Base-by-base conservation (phyloP, 2,113 vertebrate species). In the Triplophysa siluroides region DNA sequence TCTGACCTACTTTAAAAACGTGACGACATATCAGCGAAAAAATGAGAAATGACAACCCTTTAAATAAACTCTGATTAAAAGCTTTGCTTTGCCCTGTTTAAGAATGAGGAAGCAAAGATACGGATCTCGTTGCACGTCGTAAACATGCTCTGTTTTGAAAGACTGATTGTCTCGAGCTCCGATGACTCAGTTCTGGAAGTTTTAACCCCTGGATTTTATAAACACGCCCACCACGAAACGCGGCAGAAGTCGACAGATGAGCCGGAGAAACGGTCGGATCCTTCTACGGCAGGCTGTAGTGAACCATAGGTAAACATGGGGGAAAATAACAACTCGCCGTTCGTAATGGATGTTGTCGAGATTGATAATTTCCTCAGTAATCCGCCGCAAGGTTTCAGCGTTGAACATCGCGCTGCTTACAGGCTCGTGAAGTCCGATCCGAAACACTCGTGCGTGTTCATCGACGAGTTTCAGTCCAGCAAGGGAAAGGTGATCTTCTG, bases 361-460 rank as follows among this genome's bases (percentile, higher is more conserved):
- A 0, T 92, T 0, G 87, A 80, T 1, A 73, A 87, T 21, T 92
- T 93, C 19, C 71, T 90, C 7, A 70, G 26, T 1, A 78, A 78
- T 0, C 92, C 91, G 8, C 91, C 91, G 3, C 12, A 8, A 0
- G 90, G 87, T 4, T 91, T 91, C 69, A 76, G 66, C 13, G 89
- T 91, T 69, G 78, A 88, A 56, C 8, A 19, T 0, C 61, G 83
- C 1, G 81, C 78, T 0, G 80, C 76, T 0, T 79, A 38, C 81
- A 77, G 77, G 8, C 29, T 79, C 16, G 84, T 92, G 11, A 76
- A 54, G 66, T 84, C 71, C 65, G 80, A 89, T 12, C 24, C 80
- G 4, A 83, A 86, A 19, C 2, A 11, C 2, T 87, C 76, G 72
- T 81, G 89, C 75, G 86, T 92, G 41, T 86, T 93, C 23, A 89